phyloP scores from a whole-genome alignment of 2,113 vertebrate genomes.

The Crotalus viridis region DNA sequence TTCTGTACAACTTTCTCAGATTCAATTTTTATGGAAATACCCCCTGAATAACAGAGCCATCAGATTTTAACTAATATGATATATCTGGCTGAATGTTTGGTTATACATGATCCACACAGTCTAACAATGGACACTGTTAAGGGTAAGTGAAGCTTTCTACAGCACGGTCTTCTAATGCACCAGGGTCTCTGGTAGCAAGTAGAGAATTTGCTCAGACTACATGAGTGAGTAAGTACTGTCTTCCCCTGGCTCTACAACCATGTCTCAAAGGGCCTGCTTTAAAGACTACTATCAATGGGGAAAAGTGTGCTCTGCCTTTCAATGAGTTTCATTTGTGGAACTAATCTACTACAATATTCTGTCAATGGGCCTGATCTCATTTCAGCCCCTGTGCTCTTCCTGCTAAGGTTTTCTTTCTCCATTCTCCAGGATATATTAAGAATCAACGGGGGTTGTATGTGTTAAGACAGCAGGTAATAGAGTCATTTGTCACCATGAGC shows the following conservation, averaged over 20 bases:
- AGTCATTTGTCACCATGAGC: not conserved
- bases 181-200: not conserved
- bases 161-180: fast-evolving
- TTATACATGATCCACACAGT: not conserved
- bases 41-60: not conserved
- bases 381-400: constrained; percentile 4
- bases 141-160: fast-evolving
- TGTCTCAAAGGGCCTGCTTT: not conserved
- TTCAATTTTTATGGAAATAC: not conserved
- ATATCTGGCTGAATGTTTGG: fast-evolving
- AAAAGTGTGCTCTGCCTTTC: not conserved
- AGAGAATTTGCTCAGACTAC: too few species aligned
- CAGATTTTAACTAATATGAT: not conserved
- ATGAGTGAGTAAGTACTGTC: not conserved
- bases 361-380: not conserved
- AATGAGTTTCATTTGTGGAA: not conserved
- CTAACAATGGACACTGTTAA: fast-evolving
- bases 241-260: not conserved
- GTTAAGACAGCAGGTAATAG: not conserved
- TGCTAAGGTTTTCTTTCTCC: not conserved
- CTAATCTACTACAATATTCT: not conserved
- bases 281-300: not conserved
- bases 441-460: not conserved
- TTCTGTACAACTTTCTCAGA: not conserved
- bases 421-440: constrained; percentile 8